Conservation (phyloP, 2,888 invertebrate genomes). For the Asteroscopus sphinx region DNA sequence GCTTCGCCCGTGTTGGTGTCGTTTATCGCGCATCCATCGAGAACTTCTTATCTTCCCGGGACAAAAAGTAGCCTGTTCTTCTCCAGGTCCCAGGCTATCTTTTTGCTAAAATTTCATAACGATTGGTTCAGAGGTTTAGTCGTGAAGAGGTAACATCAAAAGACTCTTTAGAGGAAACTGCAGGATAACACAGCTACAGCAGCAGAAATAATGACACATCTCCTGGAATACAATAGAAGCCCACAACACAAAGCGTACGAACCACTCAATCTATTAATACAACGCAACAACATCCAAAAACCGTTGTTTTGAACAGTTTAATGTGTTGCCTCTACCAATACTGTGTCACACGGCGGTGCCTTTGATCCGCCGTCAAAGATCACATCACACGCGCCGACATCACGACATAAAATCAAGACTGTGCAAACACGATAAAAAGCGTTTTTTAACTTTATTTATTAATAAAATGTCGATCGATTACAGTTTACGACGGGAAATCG, state of each 20-base stretch:
- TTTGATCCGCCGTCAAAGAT: slow-evolving; percentile 82
- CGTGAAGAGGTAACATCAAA: no score
- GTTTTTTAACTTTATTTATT: slow-evolving; percentile 60
- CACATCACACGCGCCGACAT: slow-evolving; percentile 64
- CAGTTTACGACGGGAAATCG: slow-evolving; percentile 64
- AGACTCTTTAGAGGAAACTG: no score
- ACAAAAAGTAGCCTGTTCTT: no score
- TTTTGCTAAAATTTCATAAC: no score
- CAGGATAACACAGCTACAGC: no score
- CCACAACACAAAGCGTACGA: slow-evolving; percentile 41
- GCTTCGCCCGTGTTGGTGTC: no score
- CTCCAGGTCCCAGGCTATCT: no score
- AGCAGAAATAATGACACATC: no score
- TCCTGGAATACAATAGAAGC: slow-evolving; percentile 22
- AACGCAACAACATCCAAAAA: slow-evolving; percentile 56
- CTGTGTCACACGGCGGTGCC: slow-evolving; percentile 78
- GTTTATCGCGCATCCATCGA: no score
- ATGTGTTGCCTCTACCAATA: slow-evolving; percentile 87
- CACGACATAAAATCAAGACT: slow-evolving; percentile 65
- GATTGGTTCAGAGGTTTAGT: no score
- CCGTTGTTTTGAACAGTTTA: slow-evolving; percentile 68
- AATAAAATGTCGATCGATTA: slow-evolving; percentile 64
- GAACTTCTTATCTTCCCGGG: no score
- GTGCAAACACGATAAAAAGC: slow-evolving; percentile 67
- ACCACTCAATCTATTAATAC: slow-evolving; percentile 60